Evolutionary conservation across 2,888 invertebrate species (phyloP).

Genomic region (Leucophenga maculata): DNA sequence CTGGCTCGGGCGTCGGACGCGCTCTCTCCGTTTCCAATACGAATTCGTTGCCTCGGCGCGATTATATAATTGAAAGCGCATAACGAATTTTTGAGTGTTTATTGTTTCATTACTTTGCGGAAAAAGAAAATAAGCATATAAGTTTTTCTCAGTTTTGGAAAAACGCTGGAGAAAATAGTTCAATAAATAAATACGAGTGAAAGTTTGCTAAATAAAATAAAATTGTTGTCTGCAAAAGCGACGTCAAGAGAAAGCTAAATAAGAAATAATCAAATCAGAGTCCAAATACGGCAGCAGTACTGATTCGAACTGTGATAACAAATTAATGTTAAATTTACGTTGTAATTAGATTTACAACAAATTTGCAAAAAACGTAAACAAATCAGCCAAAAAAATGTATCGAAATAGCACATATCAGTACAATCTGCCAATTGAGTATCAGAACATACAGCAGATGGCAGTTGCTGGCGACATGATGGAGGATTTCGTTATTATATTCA

Average conservation of each 20-base stretch:
- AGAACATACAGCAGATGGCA: constrained; percentile 75
- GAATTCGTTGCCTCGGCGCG: constrained; percentile 40
- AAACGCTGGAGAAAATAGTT: constrained; percentile 10
- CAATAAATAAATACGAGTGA: constrained; percentile 36
- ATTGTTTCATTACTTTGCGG: background rate
- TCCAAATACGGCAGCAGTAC: constrained; percentile 9
- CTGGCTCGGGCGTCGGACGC: constrained; percentile 68
- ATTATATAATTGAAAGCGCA: constrained; percentile 52
- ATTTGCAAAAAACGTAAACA: background rate
- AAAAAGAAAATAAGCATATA: constrained; percentile 6
- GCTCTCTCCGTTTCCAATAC: constrained; percentile 2
- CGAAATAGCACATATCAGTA: constrained; percentile 62
- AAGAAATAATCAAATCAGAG: constrained; percentile 34
- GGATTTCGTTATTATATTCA: constrained; percentile 81
- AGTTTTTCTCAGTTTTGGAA: constrained; percentile 1
- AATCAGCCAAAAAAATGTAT: constrained; percentile 55
- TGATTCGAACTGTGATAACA: constrained; percentile 23
- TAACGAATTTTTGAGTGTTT: constrained; percentile 33
- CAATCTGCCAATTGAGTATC: constrained; percentile 78
- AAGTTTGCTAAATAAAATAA: constrained; percentile 37
- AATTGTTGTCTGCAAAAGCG: constrained; percentile 15
- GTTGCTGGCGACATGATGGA: constrained; percentile 81
- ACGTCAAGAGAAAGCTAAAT: constrained; percentile 19
- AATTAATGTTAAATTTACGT: background rate
- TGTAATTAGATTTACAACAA: background rate